These are phyloP conservation scores for Trichogramma evanescens DNA, from an alignment of 2,888 invertebrate species.

Conservation along the genomic window DNA sequence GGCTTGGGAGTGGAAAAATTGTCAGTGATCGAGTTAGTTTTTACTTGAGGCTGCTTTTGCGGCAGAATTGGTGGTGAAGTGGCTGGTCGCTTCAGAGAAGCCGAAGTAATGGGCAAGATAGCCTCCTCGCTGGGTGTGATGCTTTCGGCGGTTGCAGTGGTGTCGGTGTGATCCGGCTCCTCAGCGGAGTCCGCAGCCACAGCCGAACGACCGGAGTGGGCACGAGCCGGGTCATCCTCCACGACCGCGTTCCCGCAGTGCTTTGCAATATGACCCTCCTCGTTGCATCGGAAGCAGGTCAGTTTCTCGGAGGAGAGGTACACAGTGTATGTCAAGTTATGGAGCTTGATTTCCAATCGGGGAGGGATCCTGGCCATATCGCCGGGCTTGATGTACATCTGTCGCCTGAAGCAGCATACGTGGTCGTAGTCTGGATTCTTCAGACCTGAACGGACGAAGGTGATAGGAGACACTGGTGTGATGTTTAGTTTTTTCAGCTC, in stretches of 20 bases:
- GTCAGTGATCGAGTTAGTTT: too few relatives aligned
- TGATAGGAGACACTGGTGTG: neutral
- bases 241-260: neutral
- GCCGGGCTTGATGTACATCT: neutral
- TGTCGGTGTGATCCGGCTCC: too few relatives aligned
- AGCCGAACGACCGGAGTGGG: too few relatives aligned
- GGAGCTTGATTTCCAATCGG: neutral
- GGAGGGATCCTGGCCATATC: neutral
- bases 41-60: too few relatives aligned
- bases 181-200: too few relatives aligned
- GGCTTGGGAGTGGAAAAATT: too few relatives aligned
- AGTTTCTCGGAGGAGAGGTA: neutral
- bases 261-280: neutral
- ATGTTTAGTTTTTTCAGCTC: neutral
- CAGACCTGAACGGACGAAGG: neutral
- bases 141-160: too few relatives aligned
- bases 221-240: too few relatives aligned
- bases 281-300: neutral
- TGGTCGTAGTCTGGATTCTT: neutral
- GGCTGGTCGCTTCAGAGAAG: too few relatives aligned
- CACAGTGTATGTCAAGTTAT: neutral
- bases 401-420: constrained; percentile 1
- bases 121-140: too few relatives aligned
- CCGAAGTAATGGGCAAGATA: too few relatives aligned
- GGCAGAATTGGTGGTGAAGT: too few relatives aligned